Evolutionary conservation across 2,113 vertebrate genomes (phyloP).

Genomic region (Tragelaphus imberbis): DNA sequence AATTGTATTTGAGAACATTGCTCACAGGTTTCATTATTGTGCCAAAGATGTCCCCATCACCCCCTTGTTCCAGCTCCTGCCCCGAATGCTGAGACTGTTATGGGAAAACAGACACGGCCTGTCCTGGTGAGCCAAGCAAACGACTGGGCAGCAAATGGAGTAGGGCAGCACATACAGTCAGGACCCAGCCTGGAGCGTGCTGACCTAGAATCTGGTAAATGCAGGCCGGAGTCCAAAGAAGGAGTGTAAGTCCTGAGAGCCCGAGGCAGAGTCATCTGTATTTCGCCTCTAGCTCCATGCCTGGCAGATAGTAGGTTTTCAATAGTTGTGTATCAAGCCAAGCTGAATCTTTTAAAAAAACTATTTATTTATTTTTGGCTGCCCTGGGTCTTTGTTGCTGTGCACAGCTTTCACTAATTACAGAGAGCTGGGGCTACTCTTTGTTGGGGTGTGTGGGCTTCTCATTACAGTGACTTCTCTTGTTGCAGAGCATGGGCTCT

Average conservation of each 20-base stretch:
- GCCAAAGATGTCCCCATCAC: background rate
- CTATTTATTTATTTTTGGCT: no score
- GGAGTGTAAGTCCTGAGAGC: background rate
- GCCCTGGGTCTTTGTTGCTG: no score
- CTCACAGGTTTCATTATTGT: background rate
- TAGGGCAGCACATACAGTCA: rapidly evolving
- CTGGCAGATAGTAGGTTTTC: background rate
- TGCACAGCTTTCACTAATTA: no score
- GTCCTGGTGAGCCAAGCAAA: background rate
- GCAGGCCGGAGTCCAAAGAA: no score
- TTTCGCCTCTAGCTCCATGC: background rate
- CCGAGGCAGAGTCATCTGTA: background rate
- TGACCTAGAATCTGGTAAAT: no score
- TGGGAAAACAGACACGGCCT: background rate
- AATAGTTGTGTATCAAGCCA: background rate
- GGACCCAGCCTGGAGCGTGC: no score
- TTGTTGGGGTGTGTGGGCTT: no score
- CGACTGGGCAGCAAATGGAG: rapidly evolving
- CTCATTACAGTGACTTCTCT: no score
- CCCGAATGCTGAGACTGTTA: background rate
- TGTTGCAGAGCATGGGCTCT: no score
- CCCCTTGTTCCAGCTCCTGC: background rate
- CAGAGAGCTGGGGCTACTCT: no score
- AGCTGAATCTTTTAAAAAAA: background rate
- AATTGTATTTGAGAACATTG: background rate